Conservation (phyloP, 2,888 invertebrate genomes). For the Strigamia crassipes region DNA sequence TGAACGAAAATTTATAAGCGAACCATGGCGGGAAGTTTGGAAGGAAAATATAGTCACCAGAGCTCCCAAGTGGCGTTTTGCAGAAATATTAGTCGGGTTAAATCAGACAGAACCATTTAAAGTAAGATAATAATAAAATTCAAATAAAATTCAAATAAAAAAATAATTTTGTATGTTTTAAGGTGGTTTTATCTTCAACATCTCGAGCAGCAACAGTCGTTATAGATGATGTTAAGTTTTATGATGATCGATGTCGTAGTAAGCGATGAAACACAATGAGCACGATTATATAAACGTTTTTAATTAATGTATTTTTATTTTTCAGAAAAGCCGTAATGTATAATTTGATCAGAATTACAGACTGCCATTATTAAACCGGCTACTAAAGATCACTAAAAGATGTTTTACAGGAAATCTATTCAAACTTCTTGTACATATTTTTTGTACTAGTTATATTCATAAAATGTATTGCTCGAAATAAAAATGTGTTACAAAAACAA, state of each 20-base stretch:
- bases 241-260: slow-evolving; percentile 17
- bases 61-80: slow-evolving; percentile 41
- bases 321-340: neutral
- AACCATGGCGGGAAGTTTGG: slow-evolving; percentile 37
- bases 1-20: neutral
- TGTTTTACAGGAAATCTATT: no score
- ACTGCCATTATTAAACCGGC: no score
- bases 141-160: no score
- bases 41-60: neutral
- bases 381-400: neutral
- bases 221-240: slow-evolving; percentile 51
- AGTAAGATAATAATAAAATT: no score
- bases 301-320: neutral
- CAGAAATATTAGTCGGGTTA: neutral
- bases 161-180: neutral
- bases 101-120: slow-evolving; percentile 12
- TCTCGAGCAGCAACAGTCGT: slow-evolving; percentile 51
- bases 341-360: neutral
- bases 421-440: no score
- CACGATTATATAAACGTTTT: neutral
- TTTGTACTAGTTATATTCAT: no score
- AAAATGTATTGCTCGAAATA: no score
- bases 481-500: neutral
- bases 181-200: slow-evolving; percentile 51
- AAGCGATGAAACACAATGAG: neutral